Base-by-base conservation (phyloP, 2,113 vertebrate genomes). In the Ornithorhynchus anatinus region DNA sequence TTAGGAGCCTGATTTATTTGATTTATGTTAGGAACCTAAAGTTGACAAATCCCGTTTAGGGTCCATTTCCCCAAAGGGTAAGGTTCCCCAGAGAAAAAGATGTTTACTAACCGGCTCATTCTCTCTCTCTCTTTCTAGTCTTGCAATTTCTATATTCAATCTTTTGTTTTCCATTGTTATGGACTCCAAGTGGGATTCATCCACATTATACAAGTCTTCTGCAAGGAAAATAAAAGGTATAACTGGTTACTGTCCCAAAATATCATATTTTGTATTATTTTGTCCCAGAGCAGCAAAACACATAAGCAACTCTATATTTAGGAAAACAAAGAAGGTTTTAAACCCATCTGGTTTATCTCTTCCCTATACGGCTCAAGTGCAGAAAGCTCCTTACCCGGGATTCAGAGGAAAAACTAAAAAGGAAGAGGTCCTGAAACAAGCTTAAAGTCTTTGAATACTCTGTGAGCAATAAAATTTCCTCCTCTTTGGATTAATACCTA, bases 151-250 rank as follows among this genome's bases (percentile, higher is more conserved):
- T 42, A 95, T 93, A 20, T 84, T 94, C 62, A 99, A 64, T 5
- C 93, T 90, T 81, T 77, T 91, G 85, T 95, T 87, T 67, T 95
- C 96, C 68, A 93, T 91, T 74, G 89, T 91, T 85, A 96, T 88
- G 1, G 87, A 79, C 42, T 93, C 91, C 84, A 97, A 82, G 48
- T 94, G 82, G 60, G 79, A 85, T 80, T 95, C 94, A 61, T 98
- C 96, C 31, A 96, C 90, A n/a, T 96, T 94, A 90, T 95, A 98
- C 32, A 96, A 84, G 56, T 93, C 95, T 92, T 95, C 97, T 99
- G 79, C 3, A 23, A 48, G 22, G 51, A 64, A n/a, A 60, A 58
- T 15, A 78, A 63, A 74, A 32, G 0, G 29, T 31, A 27, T 52
- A 33, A 48, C 11, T 63, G 38, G 27, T 43, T 37, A 50, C 23